Conservation (phyloP, 64 coral and sea anemone genomes). For the Dendronephthya gigantea region DNA sequence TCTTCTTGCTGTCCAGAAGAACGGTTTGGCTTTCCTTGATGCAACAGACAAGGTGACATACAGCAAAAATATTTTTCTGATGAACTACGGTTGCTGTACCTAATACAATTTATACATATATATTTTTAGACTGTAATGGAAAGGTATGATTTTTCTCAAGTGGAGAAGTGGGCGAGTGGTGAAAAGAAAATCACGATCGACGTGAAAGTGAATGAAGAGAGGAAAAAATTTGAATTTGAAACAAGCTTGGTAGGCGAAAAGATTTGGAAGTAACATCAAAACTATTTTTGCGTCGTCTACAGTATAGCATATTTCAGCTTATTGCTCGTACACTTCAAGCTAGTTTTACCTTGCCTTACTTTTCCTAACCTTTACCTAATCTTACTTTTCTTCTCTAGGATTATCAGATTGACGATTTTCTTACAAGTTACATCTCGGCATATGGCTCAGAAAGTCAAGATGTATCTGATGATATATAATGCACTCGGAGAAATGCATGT, state of each 20-base stretch:
- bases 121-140: background rate
- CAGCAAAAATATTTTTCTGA: background rate
- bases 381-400: background rate
- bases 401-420: constrained; percentile 17
- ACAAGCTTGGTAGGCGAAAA: background rate
- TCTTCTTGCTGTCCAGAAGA: background rate
- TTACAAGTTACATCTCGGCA: constrained; percentile 8
- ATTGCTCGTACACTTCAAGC: too few relatives aligned
- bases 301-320: too few relatives aligned
- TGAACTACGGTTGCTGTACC: background rate
- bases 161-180: background rate
- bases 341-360: too few relatives aligned
- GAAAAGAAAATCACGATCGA: background rate
- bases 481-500: background rate
- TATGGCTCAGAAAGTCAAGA: background rate
- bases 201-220: background rate
- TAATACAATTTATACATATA: background rate
- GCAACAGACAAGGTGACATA: background rate
- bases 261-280: background rate
- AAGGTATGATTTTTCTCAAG: background rate
- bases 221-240: background rate
- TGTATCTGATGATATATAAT: background rate
- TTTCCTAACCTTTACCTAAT: too few relatives aligned
- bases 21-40: background rate
- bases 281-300: background rate